Evolutionary conservation across 2,113 vertebrate genomes (phyloP).

Genomic region (Eulemur macaco): DNA sequence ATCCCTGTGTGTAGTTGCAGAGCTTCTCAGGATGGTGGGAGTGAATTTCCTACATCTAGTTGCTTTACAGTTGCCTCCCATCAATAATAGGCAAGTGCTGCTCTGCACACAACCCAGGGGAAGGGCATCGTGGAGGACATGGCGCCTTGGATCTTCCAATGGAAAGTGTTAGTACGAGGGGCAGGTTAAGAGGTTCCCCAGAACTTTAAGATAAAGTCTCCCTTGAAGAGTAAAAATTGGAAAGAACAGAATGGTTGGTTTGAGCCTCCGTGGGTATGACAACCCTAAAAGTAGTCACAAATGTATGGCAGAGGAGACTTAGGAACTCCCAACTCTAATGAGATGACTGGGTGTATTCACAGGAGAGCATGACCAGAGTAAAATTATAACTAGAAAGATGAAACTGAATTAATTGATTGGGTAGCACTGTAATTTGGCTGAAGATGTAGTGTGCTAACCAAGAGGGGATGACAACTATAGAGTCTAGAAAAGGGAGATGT

Average conservation of each 20-base stretch:
- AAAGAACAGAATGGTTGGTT: background rate
- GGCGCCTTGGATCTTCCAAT: background rate
- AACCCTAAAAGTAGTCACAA: background rate
- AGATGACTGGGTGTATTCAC: background rate
- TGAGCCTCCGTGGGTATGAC: background rate
- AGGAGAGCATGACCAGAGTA: background rate
- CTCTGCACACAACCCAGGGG: background rate
- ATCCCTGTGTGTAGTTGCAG: background rate
- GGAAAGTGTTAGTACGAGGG: background rate
- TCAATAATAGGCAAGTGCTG: background rate
- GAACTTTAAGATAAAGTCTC: background rate
- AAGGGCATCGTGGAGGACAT: background rate
- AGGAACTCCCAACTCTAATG: background rate
- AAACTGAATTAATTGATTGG: background rate
- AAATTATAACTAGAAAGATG: background rate
- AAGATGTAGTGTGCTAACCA: background rate
- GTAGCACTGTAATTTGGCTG: background rate
- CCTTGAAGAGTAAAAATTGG: conserved; percentile 23
- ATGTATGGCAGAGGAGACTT: background rate
- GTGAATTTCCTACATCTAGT: background rate
- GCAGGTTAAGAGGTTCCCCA: background rate
- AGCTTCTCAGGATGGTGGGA: background rate
- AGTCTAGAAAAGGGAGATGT: background rate
- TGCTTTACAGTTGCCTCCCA: background rate
- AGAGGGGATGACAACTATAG: background rate